Evolutionary conservation across 2,888 invertebrate species (phyloP), one percentile per base, ranked within the genome.

Genomic region (Acanthoscelides obtectus): DNA sequence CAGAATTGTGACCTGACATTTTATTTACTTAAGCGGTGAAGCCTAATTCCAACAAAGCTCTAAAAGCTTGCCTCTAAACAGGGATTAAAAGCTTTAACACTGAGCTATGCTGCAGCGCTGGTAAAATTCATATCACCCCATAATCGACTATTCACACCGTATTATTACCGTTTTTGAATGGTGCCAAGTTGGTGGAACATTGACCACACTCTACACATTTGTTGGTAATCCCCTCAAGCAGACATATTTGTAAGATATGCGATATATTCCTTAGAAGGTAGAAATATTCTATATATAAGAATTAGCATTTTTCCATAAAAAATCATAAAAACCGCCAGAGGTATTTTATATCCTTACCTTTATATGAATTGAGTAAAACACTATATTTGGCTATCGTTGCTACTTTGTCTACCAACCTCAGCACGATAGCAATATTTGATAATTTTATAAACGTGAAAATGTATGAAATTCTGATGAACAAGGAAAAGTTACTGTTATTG

Each of bases 181-280:
- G 83, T 84, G 83, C 83, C 82, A 81, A 78, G 75, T 75, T 72
- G 81, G 81, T 83, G 83, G 80, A 78, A 84, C 83, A 84, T 80
- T 82, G 83, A 79, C 82, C 83, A 84, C 84, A 84, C 82, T 84
- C 84, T 84, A 84, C 81, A 82, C 83, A 82, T 82, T 84, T 80
- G 77, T 74, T 78, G 78, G 81, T 79, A 77, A 71, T 72, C 73
- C 74, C 69, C 68, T 73, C 27, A 45, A 45, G 45, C 45, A 12
- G 45, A 1, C 12, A 45, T 12, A 45, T 45, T 45, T 45, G 1
- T 45, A 45, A 45, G 45, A 45, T 45, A 12, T 45, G 45, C 45
- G 17, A 45, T 12, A 45, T 45, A 6, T 17, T 6, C 8, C 17
- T 45, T 45, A 12, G 45, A 12, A 45, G 45, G 45, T 45, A 45